A percentile compares a stretch with the other conserved stretches of the same genome.
These are phyloP conservation scores for Apamea crenata DNA, from an alignment of 2,888 invertebrate genomes.

Conservation along the genomic window DNA sequence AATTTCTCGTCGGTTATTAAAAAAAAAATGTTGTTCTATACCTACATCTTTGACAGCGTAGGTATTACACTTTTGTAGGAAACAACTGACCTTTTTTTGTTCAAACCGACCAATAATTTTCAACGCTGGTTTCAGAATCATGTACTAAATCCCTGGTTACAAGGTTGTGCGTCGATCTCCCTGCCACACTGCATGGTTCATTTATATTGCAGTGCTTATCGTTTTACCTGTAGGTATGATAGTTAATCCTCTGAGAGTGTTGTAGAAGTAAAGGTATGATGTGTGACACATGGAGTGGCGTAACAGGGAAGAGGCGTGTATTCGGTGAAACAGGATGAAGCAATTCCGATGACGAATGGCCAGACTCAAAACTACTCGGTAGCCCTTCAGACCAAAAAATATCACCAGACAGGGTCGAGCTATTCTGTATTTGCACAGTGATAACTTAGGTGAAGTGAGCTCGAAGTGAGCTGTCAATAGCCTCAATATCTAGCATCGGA, in stretches of 20 bases:
- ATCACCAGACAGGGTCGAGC: not conserved
- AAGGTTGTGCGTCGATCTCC: too few relatives aligned
- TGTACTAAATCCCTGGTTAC: too few relatives aligned
- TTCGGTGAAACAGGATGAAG: not conserved
- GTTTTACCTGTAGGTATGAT: not conserved
- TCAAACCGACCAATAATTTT: too few relatives aligned
- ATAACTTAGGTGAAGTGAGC: not conserved
- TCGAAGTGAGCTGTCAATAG: too few relatives aligned
- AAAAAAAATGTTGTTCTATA: too few relatives aligned
- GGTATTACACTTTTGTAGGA: too few relatives aligned
- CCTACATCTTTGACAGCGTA: too few relatives aligned
- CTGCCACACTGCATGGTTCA: not conserved
- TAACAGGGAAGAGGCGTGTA: slow-evolving; percentile 24
- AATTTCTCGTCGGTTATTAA: too few relatives aligned
- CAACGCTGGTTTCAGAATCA: too few relatives aligned
- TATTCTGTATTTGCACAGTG: not conserved
- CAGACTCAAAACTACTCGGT: not conserved
- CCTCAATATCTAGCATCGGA: not conserved
- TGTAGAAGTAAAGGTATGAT: not conserved
- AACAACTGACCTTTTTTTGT: too few relatives aligned
- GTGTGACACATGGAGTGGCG: not conserved
- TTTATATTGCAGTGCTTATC: not conserved
- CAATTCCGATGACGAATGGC: not conserved
- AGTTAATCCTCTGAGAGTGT: not conserved
- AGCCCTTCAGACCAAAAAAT: not conserved